Percentiles rank a stretch among this genome's conserved stretches.
Conservation (phyloP, 2,888 invertebrate species). For the Acronicta aceris region DNA sequence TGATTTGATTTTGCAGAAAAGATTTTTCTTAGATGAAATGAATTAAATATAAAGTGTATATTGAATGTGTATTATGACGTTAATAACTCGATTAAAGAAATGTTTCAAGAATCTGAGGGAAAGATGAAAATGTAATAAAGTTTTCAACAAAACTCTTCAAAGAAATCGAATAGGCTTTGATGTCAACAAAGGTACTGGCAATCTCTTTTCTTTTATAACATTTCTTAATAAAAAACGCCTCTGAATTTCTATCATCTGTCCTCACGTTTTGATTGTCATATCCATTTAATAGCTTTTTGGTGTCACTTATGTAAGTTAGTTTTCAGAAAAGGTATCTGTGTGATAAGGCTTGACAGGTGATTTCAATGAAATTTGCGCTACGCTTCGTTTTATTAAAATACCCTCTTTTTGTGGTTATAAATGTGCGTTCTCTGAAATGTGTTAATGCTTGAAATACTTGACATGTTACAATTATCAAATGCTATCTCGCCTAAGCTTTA, state of each 20-base stretch:
- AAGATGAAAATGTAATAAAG: too few relatives aligned
- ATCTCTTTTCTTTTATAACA: constrained; percentile 5
- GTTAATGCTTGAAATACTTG: constrained; percentile 8
- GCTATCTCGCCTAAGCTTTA: neutral
- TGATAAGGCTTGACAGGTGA: constrained; percentile 29
- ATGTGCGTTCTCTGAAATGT: constrained; percentile 10
- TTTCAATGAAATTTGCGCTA: constrained; percentile 18
- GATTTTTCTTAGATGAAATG: too few relatives aligned
- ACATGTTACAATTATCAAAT: neutral
- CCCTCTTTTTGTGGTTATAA: constrained; percentile 15
- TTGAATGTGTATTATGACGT: too few relatives aligned
- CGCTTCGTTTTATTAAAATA: constrained; percentile 8
- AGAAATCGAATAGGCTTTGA: neutral
- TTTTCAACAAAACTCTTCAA: too few relatives aligned
- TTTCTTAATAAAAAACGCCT: constrained; percentile 11
- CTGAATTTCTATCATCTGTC: constrained; percentile 19
- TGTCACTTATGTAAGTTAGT: constrained; percentile 11
- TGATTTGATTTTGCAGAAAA: too few relatives aligned
- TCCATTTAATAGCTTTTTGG: constrained; percentile 40
- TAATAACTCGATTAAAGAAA: too few relatives aligned
- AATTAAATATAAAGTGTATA: too few relatives aligned
- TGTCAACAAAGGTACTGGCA: constrained; percentile 2
- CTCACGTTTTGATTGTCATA: constrained; percentile 25
- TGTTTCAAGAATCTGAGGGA: too few relatives aligned
- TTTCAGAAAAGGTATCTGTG: constrained; percentile 16